phyloP scores from a whole-genome alignment of 2,888 invertebrate genomes.

The Andrena haemorrhoa region DNA sequence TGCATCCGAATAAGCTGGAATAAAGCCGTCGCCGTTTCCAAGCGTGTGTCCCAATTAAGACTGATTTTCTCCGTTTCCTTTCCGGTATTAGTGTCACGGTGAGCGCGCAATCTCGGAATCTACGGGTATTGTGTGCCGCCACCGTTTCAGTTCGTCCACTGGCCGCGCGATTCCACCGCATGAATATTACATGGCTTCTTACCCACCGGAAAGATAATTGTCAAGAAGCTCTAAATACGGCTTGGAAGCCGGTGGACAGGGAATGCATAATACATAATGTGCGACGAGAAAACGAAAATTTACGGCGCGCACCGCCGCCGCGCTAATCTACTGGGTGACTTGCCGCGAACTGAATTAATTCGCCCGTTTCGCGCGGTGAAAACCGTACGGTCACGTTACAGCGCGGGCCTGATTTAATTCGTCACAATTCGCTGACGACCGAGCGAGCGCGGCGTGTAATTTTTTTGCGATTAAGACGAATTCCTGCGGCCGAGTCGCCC shows the following conservation, averaged over 20 bases:
- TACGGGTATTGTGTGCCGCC: conserved; percentile 79
- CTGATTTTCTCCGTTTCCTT: conserved; percentile 83
- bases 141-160: conserved; percentile 74
- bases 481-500: background rate
- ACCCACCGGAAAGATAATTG: conserved; percentile 85
- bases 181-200: conserved; percentile 85
- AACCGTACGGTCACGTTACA: conserved; percentile 18
- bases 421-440: conserved; percentile 29
- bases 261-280: conserved; percentile 82
- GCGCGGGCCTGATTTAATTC: conserved; percentile 29
- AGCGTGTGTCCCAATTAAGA: conserved; percentile 82
- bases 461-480: conserved; percentile 29
- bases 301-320: conserved; percentile 73
- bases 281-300: conserved; percentile 80
- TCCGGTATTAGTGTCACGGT: conserved; percentile 84
- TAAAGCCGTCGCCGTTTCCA: conserved; percentile 76
- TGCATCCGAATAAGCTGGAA: conserved; percentile 53
- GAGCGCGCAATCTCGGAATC: conserved; percentile 84
- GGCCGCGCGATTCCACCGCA: conserved; percentile 74
- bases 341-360: conserved; percentile 54
- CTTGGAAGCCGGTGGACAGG: conserved; percentile 79
- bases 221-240: conserved; percentile 83
- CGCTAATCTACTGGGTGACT: conserved; percentile 62
- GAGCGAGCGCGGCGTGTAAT: conserved; percentile 15
- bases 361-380: conserved; percentile 27